phyloP scores from a whole-genome alignment of 2,797 vertebrate genomes.

The Miichthys miiuy region DNA sequence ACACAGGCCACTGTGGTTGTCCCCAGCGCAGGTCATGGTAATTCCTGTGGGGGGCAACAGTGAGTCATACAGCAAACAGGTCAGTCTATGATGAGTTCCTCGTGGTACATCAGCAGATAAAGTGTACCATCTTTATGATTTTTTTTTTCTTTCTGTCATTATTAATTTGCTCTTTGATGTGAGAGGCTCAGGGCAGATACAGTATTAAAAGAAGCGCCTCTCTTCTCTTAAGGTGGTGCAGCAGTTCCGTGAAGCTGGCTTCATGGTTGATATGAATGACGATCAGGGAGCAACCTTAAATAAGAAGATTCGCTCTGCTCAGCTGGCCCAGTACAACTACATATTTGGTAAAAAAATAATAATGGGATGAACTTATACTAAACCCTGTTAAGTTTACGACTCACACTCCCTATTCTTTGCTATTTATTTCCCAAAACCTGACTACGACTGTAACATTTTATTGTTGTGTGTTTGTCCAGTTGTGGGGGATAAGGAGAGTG shows the following conservation, averaged over 20 bases:
- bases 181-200: constrained; percentile 21
- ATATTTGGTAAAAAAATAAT: constrained; percentile 89
- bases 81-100: constrained; percentile 70
- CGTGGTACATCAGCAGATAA: constrained; percentile 1
- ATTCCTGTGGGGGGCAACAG: constrained; percentile 87
- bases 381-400: neutral
- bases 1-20: constrained; percentile 93
- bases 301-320: constrained; percentile 91
- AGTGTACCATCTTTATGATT: neutral
- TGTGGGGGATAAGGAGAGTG: constrained; percentile 88
- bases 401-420: neutral
- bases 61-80: constrained; percentile 88
- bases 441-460: neutral
- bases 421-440: constrained; percentile 12
- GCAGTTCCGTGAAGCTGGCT: constrained; percentile 83
- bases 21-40: constrained; percentile 90
- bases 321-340: constrained; percentile 94
- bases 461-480: constrained; percentile 77
- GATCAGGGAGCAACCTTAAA: constrained; percentile 87
- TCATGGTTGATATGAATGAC: constrained; percentile 85
- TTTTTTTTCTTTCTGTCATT: constrained; percentile 16
- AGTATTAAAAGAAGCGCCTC: constrained; percentile 25
- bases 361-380: neutral
- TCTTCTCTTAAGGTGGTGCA: constrained; percentile 85
- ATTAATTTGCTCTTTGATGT: constrained; percentile 30